phyloP scores from a whole-genome alignment of 2,797 vertebrate species.

The Acipenser transmontanus region DNA sequence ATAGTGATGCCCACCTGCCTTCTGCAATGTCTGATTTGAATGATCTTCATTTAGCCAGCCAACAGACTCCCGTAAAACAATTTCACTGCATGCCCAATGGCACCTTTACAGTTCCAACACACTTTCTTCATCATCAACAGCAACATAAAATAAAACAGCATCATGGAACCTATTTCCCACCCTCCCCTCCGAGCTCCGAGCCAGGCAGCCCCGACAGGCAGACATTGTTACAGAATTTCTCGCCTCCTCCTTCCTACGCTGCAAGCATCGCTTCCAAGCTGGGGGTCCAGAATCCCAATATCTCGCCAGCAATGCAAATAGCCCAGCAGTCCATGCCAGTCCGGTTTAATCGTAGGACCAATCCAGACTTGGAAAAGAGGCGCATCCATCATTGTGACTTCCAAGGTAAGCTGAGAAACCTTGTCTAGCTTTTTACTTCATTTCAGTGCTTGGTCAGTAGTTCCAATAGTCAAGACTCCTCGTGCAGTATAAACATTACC shows the following conservation, averaged over 20 bases:
- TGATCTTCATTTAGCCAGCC: slow-evolving; percentile 56
- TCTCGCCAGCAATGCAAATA: slow-evolving; percentile 61
- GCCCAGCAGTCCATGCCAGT: slow-evolving; percentile 58
- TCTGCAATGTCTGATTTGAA: slow-evolving; percentile 66
- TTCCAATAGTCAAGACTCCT: no score
- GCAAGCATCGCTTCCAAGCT: slow-evolving; percentile 88
- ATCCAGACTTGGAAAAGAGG: slow-evolving; percentile 91
- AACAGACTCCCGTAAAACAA: slow-evolving; percentile 64
- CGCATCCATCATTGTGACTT: slow-evolving; percentile 94
- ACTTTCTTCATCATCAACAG: slow-evolving; percentile 49
- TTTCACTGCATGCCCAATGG: slow-evolving; percentile 56
- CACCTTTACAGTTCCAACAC: slow-evolving; percentile 64
- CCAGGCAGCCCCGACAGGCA: slow-evolving; percentile 86
- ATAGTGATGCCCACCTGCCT: slow-evolving; percentile 61
- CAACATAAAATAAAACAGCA: slow-evolving; percentile 47
- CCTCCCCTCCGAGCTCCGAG: slow-evolving; percentile 89
- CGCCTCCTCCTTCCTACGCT: slow-evolving; percentile 86
- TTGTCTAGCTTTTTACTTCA: no score
- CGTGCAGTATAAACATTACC: no score
- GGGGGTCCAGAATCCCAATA: slow-evolving; percentile 66
- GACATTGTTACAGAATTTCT: slow-evolving; percentile 83
- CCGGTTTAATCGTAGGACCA: slow-evolving; percentile 84
- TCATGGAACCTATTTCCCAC: slow-evolving; percentile 79
- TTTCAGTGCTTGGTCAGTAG: no score
- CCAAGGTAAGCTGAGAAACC: slow-evolving; percentile 59